Percentiles rank a stretch among this genome's conserved stretches.
Evolutionary conservation across 2,888 invertebrate species (phyloP).

Genomic region (Phengaris arion): DNA sequence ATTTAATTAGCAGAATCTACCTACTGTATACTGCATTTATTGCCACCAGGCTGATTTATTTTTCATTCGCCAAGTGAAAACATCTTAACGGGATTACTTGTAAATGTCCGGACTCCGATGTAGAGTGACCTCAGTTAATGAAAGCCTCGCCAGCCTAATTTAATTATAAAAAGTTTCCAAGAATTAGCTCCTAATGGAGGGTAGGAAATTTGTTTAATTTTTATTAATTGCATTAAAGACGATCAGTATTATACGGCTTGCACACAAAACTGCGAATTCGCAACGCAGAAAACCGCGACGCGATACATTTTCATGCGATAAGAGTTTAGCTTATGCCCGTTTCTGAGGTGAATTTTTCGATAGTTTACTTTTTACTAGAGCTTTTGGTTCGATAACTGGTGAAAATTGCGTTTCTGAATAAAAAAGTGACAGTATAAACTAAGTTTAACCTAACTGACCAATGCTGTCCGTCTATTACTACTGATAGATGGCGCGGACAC

Average conservation of each 20-base stretch:
- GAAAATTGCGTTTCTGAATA: too few species aligned
- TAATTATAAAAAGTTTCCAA: constrained; percentile 51
- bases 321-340: background rate
- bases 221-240: constrained; percentile 33
- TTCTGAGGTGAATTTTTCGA: too few species aligned
- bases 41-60: too few species aligned
- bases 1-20: too few species aligned
- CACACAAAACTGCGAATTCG: background rate
- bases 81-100: constrained; percentile 2
- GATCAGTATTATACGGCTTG: constrained; percentile 6
- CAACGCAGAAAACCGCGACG: background rate
- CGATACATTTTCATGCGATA: background rate
- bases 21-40: too few species aligned
- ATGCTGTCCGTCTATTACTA: too few species aligned
- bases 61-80: constrained; percentile 4
- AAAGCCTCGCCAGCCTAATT: constrained; percentile 47
- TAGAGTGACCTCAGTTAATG: constrained; percentile 43
- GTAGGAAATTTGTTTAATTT: constrained; percentile 39
- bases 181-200: constrained; percentile 50
- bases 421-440: too few species aligned
- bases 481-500: too few species aligned
- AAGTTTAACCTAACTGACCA: too few species aligned
- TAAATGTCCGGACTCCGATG: constrained; percentile 12
- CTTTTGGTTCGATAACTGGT: too few species aligned
- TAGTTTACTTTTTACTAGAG: too few species aligned